These are phyloP conservation scores for Idaea straminata DNA, from an alignment of 2,888 invertebrate species.

Conservation along the genomic window DNA sequence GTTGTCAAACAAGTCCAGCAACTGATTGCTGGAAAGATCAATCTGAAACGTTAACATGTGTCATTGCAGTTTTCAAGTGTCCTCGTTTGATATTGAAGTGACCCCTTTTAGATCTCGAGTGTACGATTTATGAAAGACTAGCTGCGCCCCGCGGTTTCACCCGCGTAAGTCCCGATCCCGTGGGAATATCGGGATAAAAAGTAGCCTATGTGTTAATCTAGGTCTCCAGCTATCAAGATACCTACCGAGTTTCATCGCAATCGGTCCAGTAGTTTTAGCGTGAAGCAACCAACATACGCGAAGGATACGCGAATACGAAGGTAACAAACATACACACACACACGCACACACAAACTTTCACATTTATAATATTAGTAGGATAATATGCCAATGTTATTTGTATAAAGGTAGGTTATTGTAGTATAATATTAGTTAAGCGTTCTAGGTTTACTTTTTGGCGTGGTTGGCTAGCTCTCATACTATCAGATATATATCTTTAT, in stretches of 20 bases:
- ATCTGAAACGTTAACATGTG: conserved; percentile 70
- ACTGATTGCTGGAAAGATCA: conserved; percentile 30
- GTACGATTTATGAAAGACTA: conserved; percentile 60
- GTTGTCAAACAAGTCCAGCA: conserved; percentile 13
- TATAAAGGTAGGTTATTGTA: conserved; percentile 25
- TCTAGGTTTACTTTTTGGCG: background rate
- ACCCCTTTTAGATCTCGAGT: conserved; percentile 63
- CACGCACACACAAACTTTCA: too few relatives aligned
- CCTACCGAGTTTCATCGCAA: too few relatives aligned
- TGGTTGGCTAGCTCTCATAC: background rate
- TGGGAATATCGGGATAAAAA: too few relatives aligned
- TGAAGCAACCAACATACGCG: too few relatives aligned
- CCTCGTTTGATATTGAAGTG: conserved; percentile 62
- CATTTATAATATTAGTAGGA: too few relatives aligned
- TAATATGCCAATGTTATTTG: conserved; percentile 53
- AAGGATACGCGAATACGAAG: too few relatives aligned
- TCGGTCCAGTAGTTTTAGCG: too few relatives aligned
- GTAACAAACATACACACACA: too few relatives aligned
- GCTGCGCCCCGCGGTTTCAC: too few relatives aligned
- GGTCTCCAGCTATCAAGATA: too few relatives aligned
- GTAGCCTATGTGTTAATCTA: too few relatives aligned
- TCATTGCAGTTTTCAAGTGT: conserved; percentile 76
- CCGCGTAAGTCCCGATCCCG: too few relatives aligned
- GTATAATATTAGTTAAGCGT: background rate
- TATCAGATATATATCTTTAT: background rate